phyloP scores from a whole-genome alignment of 37 sponge, comb jelly and placozoan genomes.

The Oopsacas minuta region DNA sequence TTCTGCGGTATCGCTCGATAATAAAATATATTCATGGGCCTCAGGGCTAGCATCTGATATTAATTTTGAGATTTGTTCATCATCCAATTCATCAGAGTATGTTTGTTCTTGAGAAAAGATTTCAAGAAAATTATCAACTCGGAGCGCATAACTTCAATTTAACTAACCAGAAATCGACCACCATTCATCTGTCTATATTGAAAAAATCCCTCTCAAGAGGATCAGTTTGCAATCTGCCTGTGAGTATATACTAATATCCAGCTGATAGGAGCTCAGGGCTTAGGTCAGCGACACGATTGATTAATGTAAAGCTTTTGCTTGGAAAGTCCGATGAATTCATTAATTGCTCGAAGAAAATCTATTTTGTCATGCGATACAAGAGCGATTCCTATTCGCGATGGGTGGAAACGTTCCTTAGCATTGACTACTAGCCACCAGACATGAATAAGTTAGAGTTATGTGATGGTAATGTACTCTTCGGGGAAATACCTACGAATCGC shows the following conservation, averaged over 20 bases:
- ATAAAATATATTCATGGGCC: too few relatives aligned
- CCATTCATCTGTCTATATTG: background rate
- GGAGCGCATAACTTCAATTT: background rate
- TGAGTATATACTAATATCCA: background rate
- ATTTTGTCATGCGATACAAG: background rate
- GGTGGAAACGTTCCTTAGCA: background rate
- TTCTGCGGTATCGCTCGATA: background rate
- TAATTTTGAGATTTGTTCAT: too few relatives aligned
- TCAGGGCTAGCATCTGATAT: too few relatives aligned
- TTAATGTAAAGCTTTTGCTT: background rate
- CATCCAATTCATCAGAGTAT: background rate
- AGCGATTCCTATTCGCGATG: background rate
- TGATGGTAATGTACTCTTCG: background rate
- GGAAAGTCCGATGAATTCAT: background rate
- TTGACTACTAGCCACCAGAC: slow-evolving; percentile 2
- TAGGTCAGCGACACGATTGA: background rate
- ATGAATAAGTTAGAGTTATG: background rate
- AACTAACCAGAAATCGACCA: background rate
- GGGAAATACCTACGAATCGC: slow-evolving; percentile 5
- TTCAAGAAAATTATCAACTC: background rate
- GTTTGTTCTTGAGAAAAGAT: background rate
- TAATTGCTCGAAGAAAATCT: background rate
- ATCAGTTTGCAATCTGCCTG: slow-evolving; percentile 6
- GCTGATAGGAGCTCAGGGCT: background rate
- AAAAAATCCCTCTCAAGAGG: background rate